Conservation (phyloP, 2,888 invertebrate species). For the Furcula furcula region DNA sequence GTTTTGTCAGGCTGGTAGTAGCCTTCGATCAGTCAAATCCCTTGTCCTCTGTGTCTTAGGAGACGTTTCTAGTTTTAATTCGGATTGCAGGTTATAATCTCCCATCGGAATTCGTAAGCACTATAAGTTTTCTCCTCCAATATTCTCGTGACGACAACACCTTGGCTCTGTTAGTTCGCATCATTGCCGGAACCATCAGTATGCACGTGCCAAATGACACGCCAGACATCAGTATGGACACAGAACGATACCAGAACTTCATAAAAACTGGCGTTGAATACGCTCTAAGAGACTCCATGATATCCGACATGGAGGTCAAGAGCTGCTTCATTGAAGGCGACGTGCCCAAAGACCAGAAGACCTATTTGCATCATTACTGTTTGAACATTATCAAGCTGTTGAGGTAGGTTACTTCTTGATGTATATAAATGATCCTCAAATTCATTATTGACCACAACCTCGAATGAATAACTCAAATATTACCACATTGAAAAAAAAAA, state of each 20-base stretch:
- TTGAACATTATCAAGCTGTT: constrained; percentile 66
- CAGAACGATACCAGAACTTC: constrained; percentile 61
- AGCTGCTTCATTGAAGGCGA: constrained; percentile 52
- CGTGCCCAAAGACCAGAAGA: constrained; percentile 59
- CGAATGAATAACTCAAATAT: too few relatives aligned
- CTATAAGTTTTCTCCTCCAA: constrained; percentile 82
- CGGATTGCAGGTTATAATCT: constrained; percentile 76
- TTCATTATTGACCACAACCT: too few relatives aligned
- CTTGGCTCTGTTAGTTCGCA: constrained; percentile 82
- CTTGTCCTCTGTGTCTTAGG: too few relatives aligned
- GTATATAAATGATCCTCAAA: too few relatives aligned
- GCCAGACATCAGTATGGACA: constrained; percentile 55
- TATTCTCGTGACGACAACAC: constrained; percentile 82
- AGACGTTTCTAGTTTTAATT: too few relatives aligned
- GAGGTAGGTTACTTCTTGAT: too few relatives aligned
- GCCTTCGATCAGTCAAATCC: too few relatives aligned
- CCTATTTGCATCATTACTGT: constrained; percentile 66
- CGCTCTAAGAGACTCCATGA: constrained; percentile 62
- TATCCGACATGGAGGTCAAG: constrained; percentile 62
- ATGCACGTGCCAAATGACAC: constrained; percentile 67
- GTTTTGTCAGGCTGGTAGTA: too few relatives aligned
- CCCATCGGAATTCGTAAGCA: constrained; percentile 83
- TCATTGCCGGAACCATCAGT: constrained; percentile 82
- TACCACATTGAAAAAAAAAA: too few relatives aligned
- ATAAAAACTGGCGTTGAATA: constrained; percentile 67